Percentiles rank a stretch among this genome's conserved stretches.
These are phyloP conservation scores for Sebastes kiyomatsui DNA, from an alignment of 2,797 vertebrate species.

Conservation along the genomic window DNA sequence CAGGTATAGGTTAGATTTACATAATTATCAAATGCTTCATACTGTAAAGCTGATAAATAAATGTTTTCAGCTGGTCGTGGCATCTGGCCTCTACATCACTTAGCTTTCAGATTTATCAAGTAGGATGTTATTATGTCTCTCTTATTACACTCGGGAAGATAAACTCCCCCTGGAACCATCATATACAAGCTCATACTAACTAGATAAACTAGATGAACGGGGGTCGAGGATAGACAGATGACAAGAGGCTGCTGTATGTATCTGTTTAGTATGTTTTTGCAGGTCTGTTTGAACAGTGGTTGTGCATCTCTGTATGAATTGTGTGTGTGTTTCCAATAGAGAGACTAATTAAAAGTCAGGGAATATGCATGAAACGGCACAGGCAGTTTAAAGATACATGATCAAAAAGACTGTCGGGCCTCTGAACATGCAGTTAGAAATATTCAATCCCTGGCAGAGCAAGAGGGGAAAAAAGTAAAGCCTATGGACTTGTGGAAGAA, in stretches of 20 bases:
- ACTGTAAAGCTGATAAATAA: not conserved
- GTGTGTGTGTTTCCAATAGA: constrained; percentile 26
- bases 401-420: constrained; percentile 63
- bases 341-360: constrained; percentile 56
- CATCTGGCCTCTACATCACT: constrained; percentile 3
- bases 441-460: constrained; percentile 52
- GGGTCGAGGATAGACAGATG: constrained; percentile 7
- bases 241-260: constrained; percentile 14
- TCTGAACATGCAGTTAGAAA: constrained; percentile 73
- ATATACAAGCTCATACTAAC: constrained; percentile 8
- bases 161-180: constrained; percentile 11
- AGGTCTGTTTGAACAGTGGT: constrained; percentile 27
- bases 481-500: constrained; percentile 42
- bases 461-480: constrained; percentile 43
- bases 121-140: not conserved
- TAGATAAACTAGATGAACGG: constrained; percentile 3
- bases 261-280: constrained; percentile 36
- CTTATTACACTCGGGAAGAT: constrained; percentile 5
- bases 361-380: constrained; percentile 62
- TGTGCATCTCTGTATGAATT: constrained; percentile 16
- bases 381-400: constrained; percentile 57
- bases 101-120: constrained; percentile 3
- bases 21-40: not conserved
- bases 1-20: not conserved
- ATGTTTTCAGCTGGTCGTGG: not conserved